A percentile compares a stretch with the other conserved stretches of the same genome.
Evolutionary conservation across 2,797 vertebrate genomes (phyloP).

Genomic region (Acomys russatus): DNA sequence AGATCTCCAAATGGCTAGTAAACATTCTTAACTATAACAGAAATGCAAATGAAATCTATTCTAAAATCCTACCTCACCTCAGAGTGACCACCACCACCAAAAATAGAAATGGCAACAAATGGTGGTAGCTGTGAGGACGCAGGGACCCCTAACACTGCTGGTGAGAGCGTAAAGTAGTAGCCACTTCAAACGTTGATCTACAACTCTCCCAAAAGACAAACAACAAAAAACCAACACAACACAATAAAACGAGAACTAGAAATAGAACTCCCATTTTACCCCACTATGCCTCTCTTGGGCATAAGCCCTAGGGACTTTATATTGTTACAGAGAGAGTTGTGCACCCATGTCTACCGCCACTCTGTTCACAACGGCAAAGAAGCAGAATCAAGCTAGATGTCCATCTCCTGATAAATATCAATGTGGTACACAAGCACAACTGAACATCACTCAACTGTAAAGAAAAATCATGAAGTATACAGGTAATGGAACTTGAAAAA

Average conservation of each 20-base stretch:
- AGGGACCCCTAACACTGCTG: neutral
- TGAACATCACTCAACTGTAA: neutral
- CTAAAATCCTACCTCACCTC: neutral
- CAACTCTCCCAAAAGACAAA: neutral
- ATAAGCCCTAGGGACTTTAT: neutral
- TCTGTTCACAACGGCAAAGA: neutral
- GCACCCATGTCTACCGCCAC: neutral
- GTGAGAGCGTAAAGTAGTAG: neutral
- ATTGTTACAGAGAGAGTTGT: neutral
- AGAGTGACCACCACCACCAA: neutral
- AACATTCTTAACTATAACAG: neutral
- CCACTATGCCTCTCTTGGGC: neutral
- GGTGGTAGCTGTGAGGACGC: too few species aligned
- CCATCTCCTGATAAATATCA: neutral
- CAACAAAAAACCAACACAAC: too few species aligned
- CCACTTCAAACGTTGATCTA: neutral
- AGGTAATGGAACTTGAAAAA: neutral
- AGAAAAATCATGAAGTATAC: neutral
- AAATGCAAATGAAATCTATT: neutral
- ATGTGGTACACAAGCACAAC: neutral
- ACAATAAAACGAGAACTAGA: neutral
- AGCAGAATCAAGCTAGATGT: neutral
- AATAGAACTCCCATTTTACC: neutral
- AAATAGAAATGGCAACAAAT: neutral
- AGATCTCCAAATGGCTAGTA: neutral